phyloP scores from a whole-genome alignment of 2,113 vertebrate genomes.

The Aegotheles bennettii region DNA sequence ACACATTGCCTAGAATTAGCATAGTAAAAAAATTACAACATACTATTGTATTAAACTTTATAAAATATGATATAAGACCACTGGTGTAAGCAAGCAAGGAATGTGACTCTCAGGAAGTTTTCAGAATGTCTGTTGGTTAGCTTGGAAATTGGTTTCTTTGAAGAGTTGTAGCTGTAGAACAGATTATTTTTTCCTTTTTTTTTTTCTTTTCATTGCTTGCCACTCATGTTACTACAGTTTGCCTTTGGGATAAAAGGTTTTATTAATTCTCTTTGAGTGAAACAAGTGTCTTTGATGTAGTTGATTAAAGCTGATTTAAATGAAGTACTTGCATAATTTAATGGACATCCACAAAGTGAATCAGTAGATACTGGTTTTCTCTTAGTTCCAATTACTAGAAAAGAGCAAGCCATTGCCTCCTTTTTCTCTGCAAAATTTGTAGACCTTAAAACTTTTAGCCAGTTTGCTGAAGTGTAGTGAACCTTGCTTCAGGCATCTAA shows the following conservation, averaged over 20 bases:
- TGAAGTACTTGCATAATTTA: neutral
- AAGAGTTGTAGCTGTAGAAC: neutral
- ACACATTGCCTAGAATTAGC: neutral
- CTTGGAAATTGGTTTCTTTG: neutral
- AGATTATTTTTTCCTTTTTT: neutral
- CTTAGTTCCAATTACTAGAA: neutral
- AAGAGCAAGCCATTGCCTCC: neutral
- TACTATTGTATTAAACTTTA: neutral
- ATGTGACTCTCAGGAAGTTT: neutral
- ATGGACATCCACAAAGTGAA: neutral
- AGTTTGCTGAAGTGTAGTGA: neutral
- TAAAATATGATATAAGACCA: neutral
- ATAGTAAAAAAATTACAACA: neutral
- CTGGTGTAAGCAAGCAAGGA: neutral
- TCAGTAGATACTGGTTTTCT: neutral
- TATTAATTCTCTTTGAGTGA: constrained; percentile 9
- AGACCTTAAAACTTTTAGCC: neutral
- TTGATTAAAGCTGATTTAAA: constrained; percentile 9
- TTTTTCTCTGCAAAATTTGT: neutral
- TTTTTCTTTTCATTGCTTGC: neutral
- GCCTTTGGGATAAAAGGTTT: neutral
- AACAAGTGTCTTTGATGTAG: neutral
- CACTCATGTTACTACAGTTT: neutral
- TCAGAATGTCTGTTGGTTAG: neutral
- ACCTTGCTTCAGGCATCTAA: neutral